Conservation (phyloP, 2,797 vertebrate genomes). For the Anomalospiza imberbis region DNA sequence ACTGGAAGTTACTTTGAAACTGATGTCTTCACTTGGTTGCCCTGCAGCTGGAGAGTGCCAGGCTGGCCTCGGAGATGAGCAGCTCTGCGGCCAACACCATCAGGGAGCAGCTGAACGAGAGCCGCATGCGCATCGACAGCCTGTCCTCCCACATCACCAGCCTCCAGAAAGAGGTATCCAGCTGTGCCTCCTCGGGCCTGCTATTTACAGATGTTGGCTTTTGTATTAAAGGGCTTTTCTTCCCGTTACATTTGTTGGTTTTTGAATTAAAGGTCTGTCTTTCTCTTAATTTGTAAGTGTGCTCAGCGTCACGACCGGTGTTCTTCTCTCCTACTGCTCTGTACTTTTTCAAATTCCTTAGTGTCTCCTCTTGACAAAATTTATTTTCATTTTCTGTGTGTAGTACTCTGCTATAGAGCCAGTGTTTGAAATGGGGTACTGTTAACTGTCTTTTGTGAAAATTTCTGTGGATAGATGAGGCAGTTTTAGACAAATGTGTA, state of each 20-base stretch:
- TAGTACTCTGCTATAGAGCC: not conserved
- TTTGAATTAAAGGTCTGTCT: not conserved
- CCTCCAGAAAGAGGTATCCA: constrained; percentile 86
- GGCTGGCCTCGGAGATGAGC: constrained; percentile 83
- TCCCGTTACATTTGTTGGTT: not conserved
- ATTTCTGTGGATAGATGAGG: not conserved
- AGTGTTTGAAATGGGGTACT: not conserved
- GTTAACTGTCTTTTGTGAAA: not conserved
- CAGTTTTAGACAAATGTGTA: not conserved
- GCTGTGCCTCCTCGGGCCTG: not conserved
- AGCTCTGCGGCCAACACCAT: constrained; percentile 77
- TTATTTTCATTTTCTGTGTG: not conserved
- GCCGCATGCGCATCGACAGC: constrained; percentile 79
- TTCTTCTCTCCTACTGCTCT: not conserved
- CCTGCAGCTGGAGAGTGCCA: constrained; percentile 85
- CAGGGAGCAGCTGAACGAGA: constrained; percentile 87
- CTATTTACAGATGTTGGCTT: not conserved
- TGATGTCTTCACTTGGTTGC: not conserved
- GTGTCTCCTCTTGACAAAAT: not conserved
- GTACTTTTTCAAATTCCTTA: not conserved
- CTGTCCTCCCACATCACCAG: constrained; percentile 79
- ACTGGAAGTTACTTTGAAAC: constrained; percentile 8
- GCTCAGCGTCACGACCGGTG: rapidly evolving
- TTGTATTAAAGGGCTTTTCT: not conserved
- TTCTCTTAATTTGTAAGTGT: not conserved